Conservation (phyloP, 2,113 vertebrate genomes). For the Ameiurus melas region DNA sequence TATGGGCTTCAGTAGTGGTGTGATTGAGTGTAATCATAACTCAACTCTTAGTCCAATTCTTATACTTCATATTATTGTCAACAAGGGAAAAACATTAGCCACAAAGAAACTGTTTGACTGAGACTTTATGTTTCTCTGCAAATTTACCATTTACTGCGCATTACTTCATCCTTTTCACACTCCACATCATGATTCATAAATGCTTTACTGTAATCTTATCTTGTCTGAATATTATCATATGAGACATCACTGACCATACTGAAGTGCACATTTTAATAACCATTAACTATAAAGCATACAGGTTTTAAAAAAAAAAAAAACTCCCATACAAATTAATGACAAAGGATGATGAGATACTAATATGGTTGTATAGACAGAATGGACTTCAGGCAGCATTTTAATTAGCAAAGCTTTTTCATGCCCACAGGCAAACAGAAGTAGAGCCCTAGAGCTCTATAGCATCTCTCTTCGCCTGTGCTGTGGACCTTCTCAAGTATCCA, state of each 20-base stretch:
- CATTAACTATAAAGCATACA: conserved; percentile 8
- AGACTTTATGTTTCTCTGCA: not conserved
- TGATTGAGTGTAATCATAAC: conserved; percentile 12
- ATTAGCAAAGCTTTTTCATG: conserved; percentile 48
- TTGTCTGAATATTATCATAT: not conserved
- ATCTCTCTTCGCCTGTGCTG: not conserved
- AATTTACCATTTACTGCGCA: not conserved
- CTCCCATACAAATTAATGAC: conserved; percentile 25
- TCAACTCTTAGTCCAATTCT: not conserved
- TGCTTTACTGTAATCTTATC: not conserved
- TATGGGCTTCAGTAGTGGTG: not conserved
- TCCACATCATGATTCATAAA: not conserved
- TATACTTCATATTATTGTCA: not conserved
- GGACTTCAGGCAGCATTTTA: conserved; percentile 46
- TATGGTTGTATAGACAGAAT: conserved; percentile 18
- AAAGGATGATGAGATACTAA: conserved; percentile 27
- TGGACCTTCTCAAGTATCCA: not conserved
- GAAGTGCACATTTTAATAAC: not conserved
- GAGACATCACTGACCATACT: not conserved
- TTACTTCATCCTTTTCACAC: not conserved
- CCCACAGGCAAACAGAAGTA: conserved; percentile 12
- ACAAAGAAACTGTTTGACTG: not conserved
- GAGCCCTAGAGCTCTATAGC: not conserved
- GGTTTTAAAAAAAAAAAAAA: conserved; percentile 6
- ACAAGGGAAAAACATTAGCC: not conserved